Evolutionary conservation across 1,140 invertebrate genomes (phyloP).

Genomic region (Physella acuta): DNA sequence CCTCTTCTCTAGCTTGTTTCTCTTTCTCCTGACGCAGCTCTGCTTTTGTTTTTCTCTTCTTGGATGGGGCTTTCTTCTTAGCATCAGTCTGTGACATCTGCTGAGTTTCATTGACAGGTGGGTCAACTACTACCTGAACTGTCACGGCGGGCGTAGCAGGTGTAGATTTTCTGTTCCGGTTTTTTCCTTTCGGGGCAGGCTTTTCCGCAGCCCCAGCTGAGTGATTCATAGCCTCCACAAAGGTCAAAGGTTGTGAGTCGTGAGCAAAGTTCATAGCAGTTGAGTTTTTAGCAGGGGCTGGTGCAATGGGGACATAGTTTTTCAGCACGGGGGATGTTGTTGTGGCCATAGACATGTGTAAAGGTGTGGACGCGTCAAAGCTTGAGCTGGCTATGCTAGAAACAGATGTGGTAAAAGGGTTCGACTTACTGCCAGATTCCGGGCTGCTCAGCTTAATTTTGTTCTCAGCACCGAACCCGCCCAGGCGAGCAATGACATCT

Average conservation of each 20-base stretch:
- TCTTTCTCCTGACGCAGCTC: slow-evolving; percentile 22
- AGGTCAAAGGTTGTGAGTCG: slow-evolving; percentile 1
- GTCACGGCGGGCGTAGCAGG: not conserved
- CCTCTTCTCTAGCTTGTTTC: slow-evolving; percentile 16
- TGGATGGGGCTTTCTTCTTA: slow-evolving; percentile 20
- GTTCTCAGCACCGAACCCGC: not conserved
- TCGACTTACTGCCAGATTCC: slow-evolving; percentile 2
- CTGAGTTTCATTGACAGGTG: not conserved
- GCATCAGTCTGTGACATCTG: not conserved
- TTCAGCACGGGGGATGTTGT: not conserved
- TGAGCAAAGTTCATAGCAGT: not conserved
- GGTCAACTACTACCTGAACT: not conserved
- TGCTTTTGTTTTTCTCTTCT: slow-evolving; percentile 22
- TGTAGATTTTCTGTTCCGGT: slow-evolving; percentile 6
- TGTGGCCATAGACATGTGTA: not conserved
- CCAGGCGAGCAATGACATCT: slow-evolving; percentile 17
- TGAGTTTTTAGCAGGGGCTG: slow-evolving; percentile 14
- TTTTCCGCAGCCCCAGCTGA: not conserved
- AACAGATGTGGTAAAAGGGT: not conserved
- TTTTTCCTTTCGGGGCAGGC: slow-evolving; percentile 7
- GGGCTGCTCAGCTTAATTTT: not conserved
- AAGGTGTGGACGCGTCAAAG: not conserved
- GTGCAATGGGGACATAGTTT: slow-evolving; percentile 17
- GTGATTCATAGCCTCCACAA: not conserved
- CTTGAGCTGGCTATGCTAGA: not conserved